Evolutionary conservation across 2,113 vertebrate genomes (phyloP), one percentile per base, ranked within the genome.

Genomic region (Plectropomus leopardus): DNA sequence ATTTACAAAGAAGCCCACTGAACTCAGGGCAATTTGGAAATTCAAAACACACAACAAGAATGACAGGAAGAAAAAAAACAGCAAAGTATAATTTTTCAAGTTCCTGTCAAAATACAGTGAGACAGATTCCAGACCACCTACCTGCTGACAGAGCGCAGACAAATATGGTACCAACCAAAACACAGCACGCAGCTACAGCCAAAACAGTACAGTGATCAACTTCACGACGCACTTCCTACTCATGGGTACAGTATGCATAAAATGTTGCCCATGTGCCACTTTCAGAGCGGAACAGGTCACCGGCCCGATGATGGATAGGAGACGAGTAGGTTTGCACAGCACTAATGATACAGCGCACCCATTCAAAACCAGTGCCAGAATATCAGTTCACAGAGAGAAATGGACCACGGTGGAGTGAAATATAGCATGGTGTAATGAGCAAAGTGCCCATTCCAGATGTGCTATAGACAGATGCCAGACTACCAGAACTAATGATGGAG

Each of bases 121-220:
- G 78, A 90, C 74, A 76, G 15, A 76, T 21, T 82, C 68, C 86
- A 87, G 79, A 73, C 70, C 80, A 76, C 82, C 81, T 86, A 76
- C 72, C 64, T 84, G 89, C 74, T 87, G 88, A 91, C 72, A 81
- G 87, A 42, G 65, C 65, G 17, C 58, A 83, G 81, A 80, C 73
- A 69, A 80, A 84, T 76, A 67, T 48, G 28, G 80, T 72, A 84
- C 84, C 70, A 86, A 85, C 70, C 16, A 83, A 87, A 91, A 90
- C 81, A 87, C 73, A 72, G 63, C 50, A 40, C 36, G 45, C 45
- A 67, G 36, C 67, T 45, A 28, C 48, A 83, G 71, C 78, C 70
- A 77, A 79, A 84, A 67, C 80, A 85, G 44, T 64, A 58, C 77
- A 80, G 84, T 59, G 19, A 67, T 63, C 45, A 53, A 19, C 72